Conservation (phyloP, 1,140 invertebrate species). For the Diachasmimorpha longicaudata region DNA sequence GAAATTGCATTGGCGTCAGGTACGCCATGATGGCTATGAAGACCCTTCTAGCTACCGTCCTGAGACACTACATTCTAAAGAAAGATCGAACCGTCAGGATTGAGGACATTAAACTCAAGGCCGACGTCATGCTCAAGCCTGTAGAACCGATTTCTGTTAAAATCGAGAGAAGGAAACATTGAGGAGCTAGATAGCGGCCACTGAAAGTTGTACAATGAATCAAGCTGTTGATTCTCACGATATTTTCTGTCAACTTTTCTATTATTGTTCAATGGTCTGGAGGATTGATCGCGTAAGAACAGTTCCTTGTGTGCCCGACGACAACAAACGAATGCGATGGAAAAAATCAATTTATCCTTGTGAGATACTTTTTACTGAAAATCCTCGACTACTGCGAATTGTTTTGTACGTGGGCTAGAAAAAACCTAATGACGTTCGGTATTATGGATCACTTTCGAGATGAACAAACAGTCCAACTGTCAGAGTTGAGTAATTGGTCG, state of each 20-base stretch:
- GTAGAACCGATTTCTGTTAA: constrained; percentile 29
- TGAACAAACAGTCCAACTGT: background rate
- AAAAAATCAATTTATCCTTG: too few species aligned
- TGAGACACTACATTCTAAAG: constrained; percentile 65
- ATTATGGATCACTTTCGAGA: too few species aligned
- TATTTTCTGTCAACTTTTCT: too few species aligned
- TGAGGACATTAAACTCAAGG: constrained; percentile 44
- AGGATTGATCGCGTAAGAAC: too few species aligned
- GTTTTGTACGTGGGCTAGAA: too few species aligned
- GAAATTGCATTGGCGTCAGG: constrained; percentile 68
- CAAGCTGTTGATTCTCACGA: background rate
- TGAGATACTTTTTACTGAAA: too few species aligned
- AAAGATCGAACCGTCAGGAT: constrained; percentile 38
- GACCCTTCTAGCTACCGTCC: constrained; percentile 59
- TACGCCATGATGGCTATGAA: constrained; percentile 71
- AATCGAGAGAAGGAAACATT: constrained; percentile 29
- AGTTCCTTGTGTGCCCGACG: too few species aligned
- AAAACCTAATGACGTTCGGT: too few species aligned
- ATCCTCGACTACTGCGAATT: too few species aligned
- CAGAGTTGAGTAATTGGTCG: background rate
- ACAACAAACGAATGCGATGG: too few species aligned
- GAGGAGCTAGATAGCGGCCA: background rate
- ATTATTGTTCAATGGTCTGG: too few species aligned
- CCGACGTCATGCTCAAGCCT: constrained; percentile 41
- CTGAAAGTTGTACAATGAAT: background rate